Evolutionary conservation across 2,113 vertebrate species (phyloP).

Genomic region (Numenius arquata): DNA sequence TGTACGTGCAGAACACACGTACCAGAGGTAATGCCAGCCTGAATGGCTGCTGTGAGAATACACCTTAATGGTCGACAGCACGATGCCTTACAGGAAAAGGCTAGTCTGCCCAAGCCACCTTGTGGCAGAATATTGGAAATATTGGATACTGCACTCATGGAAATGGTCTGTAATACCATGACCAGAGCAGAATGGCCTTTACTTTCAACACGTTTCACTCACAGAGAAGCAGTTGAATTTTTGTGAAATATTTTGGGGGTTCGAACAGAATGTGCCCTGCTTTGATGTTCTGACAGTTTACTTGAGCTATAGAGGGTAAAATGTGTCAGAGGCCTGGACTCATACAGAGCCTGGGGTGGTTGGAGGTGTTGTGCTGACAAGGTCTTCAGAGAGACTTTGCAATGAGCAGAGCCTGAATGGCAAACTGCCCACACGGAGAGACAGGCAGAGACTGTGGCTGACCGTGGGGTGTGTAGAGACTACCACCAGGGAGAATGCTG

Average conservation of each 20-base stretch:
- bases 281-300: neutral
- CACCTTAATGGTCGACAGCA: neutral
- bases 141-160: neutral
- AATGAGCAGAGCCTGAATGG: neutral
- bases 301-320: neutral
- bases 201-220: neutral
- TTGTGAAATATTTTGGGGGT: neutral
- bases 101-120: neutral
- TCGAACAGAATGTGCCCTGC: neutral
- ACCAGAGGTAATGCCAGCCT: neutral
- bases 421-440: neutral
- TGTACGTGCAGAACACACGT: neutral
- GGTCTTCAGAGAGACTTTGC: neutral
- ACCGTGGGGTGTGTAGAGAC: rapidly evolving
- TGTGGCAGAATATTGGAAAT: neutral
- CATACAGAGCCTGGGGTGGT: neutral
- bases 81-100: neutral
- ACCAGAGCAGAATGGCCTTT: neutral
- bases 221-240: neutral
- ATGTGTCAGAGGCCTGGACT: neutral
- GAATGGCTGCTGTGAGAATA: neutral
- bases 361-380: neutral
- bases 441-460: neutral
- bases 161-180: neutral
- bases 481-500: neutral